Evolutionary conservation across 2,113 vertebrate species (phyloP), one percentile per base, ranked within the genome.

Genomic region (Recurvirostra avosetta): DNA sequence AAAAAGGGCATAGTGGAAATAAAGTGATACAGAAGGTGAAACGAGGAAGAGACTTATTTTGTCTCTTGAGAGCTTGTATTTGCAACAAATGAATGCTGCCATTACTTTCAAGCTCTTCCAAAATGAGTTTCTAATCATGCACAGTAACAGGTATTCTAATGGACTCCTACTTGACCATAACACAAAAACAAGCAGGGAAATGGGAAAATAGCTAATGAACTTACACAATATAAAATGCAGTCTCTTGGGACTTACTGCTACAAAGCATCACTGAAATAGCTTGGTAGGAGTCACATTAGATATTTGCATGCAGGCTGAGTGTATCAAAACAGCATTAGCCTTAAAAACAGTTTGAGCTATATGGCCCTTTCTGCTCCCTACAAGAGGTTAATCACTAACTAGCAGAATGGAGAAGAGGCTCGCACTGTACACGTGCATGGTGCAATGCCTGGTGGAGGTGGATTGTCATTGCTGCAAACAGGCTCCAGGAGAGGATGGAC

Each of bases 391-490:
- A 8, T 27, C 19, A 20, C 59, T 50, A 71, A 1, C 9, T 23
- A 14, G 40, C 3, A 30, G 43, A 53, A 34, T 0, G 43, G 52
- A 53, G 62, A 15, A 55, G 67, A 32, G 61, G n/a, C 20, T 92
- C 8, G 19, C 11, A 1, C 20, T 55, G n/a, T 32, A 9, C 11
- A 4, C 1, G 3, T 34, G 45, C 22, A 0, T 3, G 58, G 36
- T 50, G 56, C 41, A n/a, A 3, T 36, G 55, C 38, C 78, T 45
- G 27, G 30, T 6, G 92, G 13, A 65, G 83, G 73, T 72, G 53
- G 65, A 26, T 50, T 81, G 72, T 15, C 49, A 15, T 29, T 29
- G 61, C 77, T 86, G 76, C 75, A 32, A 38, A 22, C 34, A 78
- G 73, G 32, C 82, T 65, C 8, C 40, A 49, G 83, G 25, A 72